phyloP scores from a whole-genome alignment of 1,140 invertebrate genomes.

The Calosoma granatense region DNA sequence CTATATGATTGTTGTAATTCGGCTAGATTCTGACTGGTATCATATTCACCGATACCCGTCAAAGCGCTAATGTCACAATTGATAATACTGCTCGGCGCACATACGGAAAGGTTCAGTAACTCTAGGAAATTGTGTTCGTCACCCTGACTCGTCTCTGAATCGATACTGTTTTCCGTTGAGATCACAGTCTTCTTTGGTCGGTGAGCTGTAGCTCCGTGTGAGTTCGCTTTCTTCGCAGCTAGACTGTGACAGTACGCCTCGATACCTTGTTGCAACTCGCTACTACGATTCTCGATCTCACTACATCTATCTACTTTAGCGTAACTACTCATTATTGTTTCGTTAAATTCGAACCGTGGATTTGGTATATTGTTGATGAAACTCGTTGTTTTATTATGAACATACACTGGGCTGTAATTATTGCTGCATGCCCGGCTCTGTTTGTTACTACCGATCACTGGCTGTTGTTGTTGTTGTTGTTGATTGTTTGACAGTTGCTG shows the following conservation, averaged over 20 bases:
- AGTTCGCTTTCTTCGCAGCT: not conserved
- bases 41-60: not conserved
- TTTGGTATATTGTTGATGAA: not conserved
- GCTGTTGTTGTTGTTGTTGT: too few species aligned
- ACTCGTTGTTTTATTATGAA: constrained; percentile 10
- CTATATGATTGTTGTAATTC: constrained; percentile 15
- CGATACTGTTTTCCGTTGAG: constrained; percentile 20
- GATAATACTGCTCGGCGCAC: constrained; percentile 22
- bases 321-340: not conserved
- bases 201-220: not conserved
- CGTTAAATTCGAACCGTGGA: not conserved
- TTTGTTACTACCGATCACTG: not conserved
- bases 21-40: not conserved
- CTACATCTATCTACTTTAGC: not conserved
- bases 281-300: not conserved
- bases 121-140: constrained; percentile 30
- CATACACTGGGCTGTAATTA: not conserved
- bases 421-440: not conserved
- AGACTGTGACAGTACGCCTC: not conserved
- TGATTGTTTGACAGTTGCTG: too few species aligned
- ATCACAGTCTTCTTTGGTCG: not conserved
- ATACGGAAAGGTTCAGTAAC: constrained; percentile 29
- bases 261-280: not conserved
- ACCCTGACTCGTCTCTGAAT: constrained; percentile 24
- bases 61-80: not conserved